Evolutionary conservation across 2,888 invertebrate species (phyloP), one percentile per base, ranked within the genome.

Genomic region (Rhaphigaster nebulosa): DNA sequence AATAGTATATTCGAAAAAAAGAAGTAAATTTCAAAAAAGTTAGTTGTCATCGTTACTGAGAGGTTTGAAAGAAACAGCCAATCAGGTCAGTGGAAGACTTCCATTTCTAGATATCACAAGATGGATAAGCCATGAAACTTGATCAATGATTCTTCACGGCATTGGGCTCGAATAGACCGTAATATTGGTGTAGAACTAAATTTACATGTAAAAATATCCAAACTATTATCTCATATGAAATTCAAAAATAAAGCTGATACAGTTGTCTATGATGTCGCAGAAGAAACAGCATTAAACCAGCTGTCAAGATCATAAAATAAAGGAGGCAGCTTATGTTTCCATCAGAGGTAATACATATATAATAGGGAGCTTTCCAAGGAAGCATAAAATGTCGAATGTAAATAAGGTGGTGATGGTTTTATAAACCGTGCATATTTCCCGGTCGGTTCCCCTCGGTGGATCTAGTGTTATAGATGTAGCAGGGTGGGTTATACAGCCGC

Each of bases 351-450:
- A 84, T 50, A 84, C 45, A 84, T 84, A 84, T 84, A 84, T 84
- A 84, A 84, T 84, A 45, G 45, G 84, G 84, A 38, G 84, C 84
- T 84, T 84, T 84, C 41, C 45, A n/a, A 45, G n/a, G 45, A 41
- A 13, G n/a, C 45, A 50, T 84, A 84, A 84, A 84, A 84, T 45
- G 84, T 84, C 84, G 84, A 84, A 84, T 84, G 84, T 84, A 84
- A 84, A 84, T 84, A 84, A 84, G 84, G 84, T 84, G 84, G n/a
- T 84, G 84, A 84, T 84, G 84, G 84, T 84, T 84, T 84, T 84
- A 84, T 84, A 84, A 84, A 84, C 84, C 84, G 84, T n/a, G 45
- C 84, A 84, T 84, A 84, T 84, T 84, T 84, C 45, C 45, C 84
- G 45, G 26, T 13, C 3, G 45, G 70, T 38, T 50, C 84, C 84